phyloP scores from a whole-genome alignment of 2,113 vertebrate species.

The Zosterops hypoxanthus region DNA sequence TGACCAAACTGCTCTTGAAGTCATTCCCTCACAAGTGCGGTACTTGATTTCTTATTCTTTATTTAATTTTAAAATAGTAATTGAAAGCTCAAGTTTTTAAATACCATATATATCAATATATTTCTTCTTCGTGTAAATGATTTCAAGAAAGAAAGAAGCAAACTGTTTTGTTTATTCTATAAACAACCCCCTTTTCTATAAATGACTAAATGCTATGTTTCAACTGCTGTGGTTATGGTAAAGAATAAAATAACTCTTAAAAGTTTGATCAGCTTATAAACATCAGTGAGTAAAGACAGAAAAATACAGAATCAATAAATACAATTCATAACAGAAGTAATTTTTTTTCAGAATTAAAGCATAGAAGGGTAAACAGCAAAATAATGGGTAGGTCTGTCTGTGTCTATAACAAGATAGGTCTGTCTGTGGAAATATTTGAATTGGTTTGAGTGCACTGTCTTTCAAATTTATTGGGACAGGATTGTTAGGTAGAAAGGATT shows the following conservation, averaged over 20 bases:
- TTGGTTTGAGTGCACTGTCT: neutral
- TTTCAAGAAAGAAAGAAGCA: neutral
- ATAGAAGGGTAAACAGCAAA: neutral
- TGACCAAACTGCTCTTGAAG: neutral
- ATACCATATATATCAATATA: neutral
- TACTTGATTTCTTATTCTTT: neutral
- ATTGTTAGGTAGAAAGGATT: neutral
- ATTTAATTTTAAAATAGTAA: neutral
- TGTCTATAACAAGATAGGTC: neutral
- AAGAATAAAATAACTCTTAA: neutral
- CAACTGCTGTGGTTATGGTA: neutral
- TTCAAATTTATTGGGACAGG: neutral
- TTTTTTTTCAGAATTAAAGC: neutral
- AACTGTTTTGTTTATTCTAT: neutral
- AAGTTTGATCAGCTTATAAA: neutral
- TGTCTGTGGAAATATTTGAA: neutral
- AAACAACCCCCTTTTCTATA: neutral
- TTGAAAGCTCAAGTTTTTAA: neutral
- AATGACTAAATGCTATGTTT: neutral
- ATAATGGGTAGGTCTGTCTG: neutral
- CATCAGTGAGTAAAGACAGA: neutral
- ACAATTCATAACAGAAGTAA: neutral
- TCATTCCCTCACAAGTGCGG: neutral
- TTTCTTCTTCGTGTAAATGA: neutral
- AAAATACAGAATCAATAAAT: neutral